phyloP scores from a whole-genome alignment of 2,797 vertebrate species.

The Sebastes reedi region DNA sequence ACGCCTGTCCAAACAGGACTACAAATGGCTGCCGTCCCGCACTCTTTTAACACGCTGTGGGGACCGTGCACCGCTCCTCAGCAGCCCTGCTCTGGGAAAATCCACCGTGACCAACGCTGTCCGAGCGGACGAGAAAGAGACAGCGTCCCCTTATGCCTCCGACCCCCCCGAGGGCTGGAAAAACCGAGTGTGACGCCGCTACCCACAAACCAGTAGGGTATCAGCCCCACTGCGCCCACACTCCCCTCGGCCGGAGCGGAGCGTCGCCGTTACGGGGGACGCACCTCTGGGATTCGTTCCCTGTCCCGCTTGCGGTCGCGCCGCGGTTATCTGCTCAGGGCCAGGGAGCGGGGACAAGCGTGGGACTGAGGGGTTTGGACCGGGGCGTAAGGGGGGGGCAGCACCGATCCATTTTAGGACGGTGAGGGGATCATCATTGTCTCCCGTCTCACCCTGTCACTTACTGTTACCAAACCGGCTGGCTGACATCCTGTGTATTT shows the following conservation, averaged over 20 bases:
- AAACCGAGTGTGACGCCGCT: slow-evolving; percentile 57
- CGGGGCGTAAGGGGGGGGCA: slow-evolving; percentile 37
- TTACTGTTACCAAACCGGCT: slow-evolving; percentile 63
- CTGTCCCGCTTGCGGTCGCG: slow-evolving; percentile 35
- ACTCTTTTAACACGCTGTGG: slow-evolving; percentile 60
- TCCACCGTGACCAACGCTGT: slow-evolving; percentile 65
- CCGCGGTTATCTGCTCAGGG: slow-evolving; percentile 80
- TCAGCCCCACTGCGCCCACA: slow-evolving; percentile 67
- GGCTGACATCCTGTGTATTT: slow-evolving; percentile 59
- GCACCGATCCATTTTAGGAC: slow-evolving; percentile 71
- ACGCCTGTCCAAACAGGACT: slow-evolving; percentile 65
- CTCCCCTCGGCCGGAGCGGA: slow-evolving; percentile 47
- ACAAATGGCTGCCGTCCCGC: slow-evolving; percentile 56
- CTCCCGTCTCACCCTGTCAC: slow-evolving; percentile 76
- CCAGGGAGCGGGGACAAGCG: slow-evolving; percentile 68
- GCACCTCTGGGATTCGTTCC: slow-evolving; percentile 69
- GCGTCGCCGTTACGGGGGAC: slow-evolving; percentile 43
- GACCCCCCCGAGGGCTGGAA: slow-evolving; percentile 39
- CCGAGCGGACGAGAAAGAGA: slow-evolving; percentile 65
- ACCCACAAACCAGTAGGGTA: slow-evolving; percentile 68
- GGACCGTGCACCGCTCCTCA: slow-evolving; percentile 50
- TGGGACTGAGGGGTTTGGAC: slow-evolving; percentile 60
- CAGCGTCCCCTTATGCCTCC: slow-evolving; percentile 36
- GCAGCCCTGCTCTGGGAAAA: slow-evolving; percentile 41
- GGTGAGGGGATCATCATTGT: slow-evolving; percentile 78